Evolutionary conservation across 2,797 vertebrate genomes (phyloP), one percentile per base, ranked within the genome.

Genomic region (Amniataba percoides): DNA sequence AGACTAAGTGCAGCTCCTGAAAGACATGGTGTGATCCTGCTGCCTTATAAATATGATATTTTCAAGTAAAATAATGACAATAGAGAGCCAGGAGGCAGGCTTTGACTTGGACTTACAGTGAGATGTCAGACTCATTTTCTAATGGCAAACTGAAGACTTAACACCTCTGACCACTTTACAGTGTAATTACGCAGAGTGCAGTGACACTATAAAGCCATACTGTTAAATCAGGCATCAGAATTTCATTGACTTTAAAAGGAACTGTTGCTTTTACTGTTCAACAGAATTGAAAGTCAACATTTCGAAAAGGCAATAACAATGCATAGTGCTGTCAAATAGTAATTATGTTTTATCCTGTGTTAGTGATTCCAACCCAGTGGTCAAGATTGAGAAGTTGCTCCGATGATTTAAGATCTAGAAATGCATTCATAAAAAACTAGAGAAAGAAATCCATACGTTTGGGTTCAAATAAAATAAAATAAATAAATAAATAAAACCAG

Each of bases 1-100:
- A 16, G 15, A 68, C 49, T 61, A 65, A 71, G 61, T 52, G 23
- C 21, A 52, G 48, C 69, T 40, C 36, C 49, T 63, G 53, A 72
- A 27, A 70, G 68, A 62, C 58, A n/a, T 2, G 15, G 6, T 39
- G 45, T 18, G 31, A 61, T 59, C 21, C 68, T 0, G 10, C 52
- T 16, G 55, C 36, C 34, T 71, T 56, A 27, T 59, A 40, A 72
- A 77, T 43, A 42, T 25, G 75, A 43, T 71, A 60, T 71, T 45
- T 68, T 21, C 27, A 31, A 15, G 45, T 53, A 13, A 56, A 65
- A 18, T 15, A 14, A 9, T 36, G 34, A 61, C 42, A 27, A 51
- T 12, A 36, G 45, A 67, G 45, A 65, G 42, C 16, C 31, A 49
- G 43, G 27, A 61, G 51, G 59, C 11, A 55, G 25, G 43, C 6